phyloP scores from a whole-genome alignment of 2,797 vertebrate genomes.

The Melanotaenia boesemani region DNA sequence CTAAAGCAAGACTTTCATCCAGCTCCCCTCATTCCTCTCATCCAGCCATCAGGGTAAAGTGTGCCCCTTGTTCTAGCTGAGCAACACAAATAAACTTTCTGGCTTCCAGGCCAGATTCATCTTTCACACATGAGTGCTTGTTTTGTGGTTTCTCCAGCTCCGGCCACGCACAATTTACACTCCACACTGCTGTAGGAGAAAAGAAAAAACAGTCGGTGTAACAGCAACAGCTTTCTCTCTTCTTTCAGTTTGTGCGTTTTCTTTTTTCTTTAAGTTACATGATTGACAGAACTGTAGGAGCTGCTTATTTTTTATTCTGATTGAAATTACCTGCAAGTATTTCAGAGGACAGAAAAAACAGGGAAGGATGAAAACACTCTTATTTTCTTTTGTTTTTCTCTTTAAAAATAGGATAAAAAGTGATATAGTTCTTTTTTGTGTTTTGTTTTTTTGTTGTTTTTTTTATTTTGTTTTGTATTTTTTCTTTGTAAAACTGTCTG shows the following conservation, averaged over 20 bases:
- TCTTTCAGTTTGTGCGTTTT: conserved; percentile 6
- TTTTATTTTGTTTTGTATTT: too few species aligned
- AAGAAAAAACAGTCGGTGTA: conserved; percentile 35
- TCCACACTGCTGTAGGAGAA: conserved; percentile 32
- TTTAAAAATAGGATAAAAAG: too few species aligned
- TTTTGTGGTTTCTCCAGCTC: conserved; percentile 60
- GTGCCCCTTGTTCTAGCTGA: conserved; percentile 55
- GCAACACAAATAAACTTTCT: conserved; percentile 62
- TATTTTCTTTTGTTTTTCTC: too few species aligned
- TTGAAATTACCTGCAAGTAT: conserved; percentile 18
- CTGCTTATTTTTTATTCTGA: conserved; percentile 43
- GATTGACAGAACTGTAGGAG: conserved; percentile 14
- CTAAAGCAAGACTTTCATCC: conserved; percentile 20
- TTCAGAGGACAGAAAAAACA: background rate
- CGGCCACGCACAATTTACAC: conserved; percentile 62
- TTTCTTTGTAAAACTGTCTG: too few species aligned
- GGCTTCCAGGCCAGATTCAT: conserved; percentile 52
- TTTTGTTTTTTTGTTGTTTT: too few species aligned
- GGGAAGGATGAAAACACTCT: background rate
- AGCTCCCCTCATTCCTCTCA: conserved; percentile 15
- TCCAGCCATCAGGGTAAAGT: conserved; percentile 36
- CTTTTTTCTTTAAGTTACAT: conserved; percentile 3
- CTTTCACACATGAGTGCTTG: conserved; percentile 58
- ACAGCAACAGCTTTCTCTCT: conserved; percentile 51
- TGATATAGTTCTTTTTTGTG: too few species aligned